Evolutionary conservation across 2,113 vertebrate species (phyloP), one percentile per base, ranked within the genome.

Genomic region (Scortum barcoo): DNA sequence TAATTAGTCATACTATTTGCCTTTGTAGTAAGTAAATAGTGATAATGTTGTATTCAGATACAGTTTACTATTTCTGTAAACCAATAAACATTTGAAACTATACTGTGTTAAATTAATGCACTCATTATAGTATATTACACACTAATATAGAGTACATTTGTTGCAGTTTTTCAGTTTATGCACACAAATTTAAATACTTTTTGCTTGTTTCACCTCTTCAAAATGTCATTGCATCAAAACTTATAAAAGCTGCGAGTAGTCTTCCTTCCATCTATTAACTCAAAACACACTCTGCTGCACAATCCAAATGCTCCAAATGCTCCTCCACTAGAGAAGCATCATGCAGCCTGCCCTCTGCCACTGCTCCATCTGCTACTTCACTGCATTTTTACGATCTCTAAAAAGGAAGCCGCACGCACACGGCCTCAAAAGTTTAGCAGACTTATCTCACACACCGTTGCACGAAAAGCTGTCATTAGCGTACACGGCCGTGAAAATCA

Each of bases 331-430:
- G 40, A 76, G n/a, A 46, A 5, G 20, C 46, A 66, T 65, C 28
- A 50, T 63, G 54, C 19, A 54, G 48, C 50, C 38, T 65, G 28
- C 38, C 56, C 51, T 65, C 40, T 65, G 67, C 38, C 58, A 56
- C 38, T 48, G 38, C 30, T 71, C 58, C 61, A 78, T 78, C 62
- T 61, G 69, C 38, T 46, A n/a, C 62, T 54, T 28, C 36, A 68
- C 1, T n/a, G n/a, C 3, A 17, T 11, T 4, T 11, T 51, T 30
- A 12, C 19, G 1, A 22, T 38, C 30, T 36, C 26, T n/a, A n/a
- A 58, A 46, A 11, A 50, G 33, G 5, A 63, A 70, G 26, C 30
- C 42, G 53, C 7, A 71, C 19, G 19, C 36, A 53, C 50, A 58
- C 17, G 14, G 26, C 1, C 51, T 65, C 28, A 76, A 24, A 46